Conservation (phyloP, 30 jellyfish, hydroid and myxozoan genomes). For the Aurelia aurita complex sp. Pacific region DNA sequence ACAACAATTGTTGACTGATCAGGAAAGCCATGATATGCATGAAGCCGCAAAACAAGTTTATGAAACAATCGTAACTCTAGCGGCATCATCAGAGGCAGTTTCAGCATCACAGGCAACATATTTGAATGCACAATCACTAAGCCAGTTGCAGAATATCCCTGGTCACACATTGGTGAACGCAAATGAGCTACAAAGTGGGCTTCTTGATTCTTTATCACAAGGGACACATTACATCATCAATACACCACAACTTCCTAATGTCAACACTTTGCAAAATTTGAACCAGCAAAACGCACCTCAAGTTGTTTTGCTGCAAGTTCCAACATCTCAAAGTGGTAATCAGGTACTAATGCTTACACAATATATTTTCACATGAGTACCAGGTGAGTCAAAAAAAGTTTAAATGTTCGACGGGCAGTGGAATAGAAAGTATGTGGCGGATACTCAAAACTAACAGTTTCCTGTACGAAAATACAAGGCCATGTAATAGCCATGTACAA, state of each 20-base stretch:
- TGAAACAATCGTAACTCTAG: slow-evolving; percentile 12
- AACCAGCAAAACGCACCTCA: slow-evolving; percentile 54
- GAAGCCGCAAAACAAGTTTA: slow-evolving; percentile 8
- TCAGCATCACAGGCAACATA: slow-evolving; percentile 23
- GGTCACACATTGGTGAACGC: slow-evolving; percentile 39
- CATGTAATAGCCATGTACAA: no score
- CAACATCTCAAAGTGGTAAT: slow-evolving; percentile 41
- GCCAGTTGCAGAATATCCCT: slow-evolving; percentile 14
- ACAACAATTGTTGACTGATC: background rate
- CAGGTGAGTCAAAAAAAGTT: no score
- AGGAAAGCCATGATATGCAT: slow-evolving; percentile 1
- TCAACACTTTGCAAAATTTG: slow-evolving; percentile 27
- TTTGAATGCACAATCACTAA: slow-evolving; percentile 34
- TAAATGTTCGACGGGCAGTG: no score
- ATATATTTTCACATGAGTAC: no score
- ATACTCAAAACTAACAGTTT: no score
- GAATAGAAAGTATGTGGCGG: no score
- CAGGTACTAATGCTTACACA: background rate
- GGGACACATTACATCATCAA: slow-evolving; percentile 54
- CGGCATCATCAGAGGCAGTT: slow-evolving; percentile 28
- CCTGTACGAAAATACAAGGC: no score
- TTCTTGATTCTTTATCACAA: slow-evolving; percentile 8
- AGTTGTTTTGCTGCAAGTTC: slow-evolving; percentile 41
- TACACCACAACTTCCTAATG: slow-evolving; percentile 21
- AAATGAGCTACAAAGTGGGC: slow-evolving; percentile 28